Percentiles rank a stretch among this genome's conserved stretches.
Evolutionary conservation across 2,797 vertebrate genomes (phyloP).

Genomic region (Dendrocincla fuliginosa): DNA sequence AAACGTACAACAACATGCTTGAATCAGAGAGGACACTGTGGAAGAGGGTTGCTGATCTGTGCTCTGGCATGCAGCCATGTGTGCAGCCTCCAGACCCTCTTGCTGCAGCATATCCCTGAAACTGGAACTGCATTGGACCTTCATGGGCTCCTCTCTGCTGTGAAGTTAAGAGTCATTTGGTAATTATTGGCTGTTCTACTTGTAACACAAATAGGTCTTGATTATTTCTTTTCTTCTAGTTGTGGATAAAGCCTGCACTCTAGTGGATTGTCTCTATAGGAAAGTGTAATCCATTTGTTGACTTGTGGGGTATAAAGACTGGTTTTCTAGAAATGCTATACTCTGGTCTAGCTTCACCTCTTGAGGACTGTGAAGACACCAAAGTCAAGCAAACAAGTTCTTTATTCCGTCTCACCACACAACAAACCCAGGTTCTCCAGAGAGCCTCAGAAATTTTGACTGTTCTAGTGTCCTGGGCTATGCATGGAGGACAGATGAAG

Average conservation of each 20-base stretch:
- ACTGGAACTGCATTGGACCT: accelerated
- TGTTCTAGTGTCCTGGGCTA: not conserved
- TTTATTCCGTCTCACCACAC: not conserved
- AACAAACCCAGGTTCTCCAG: not conserved
- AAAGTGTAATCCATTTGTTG: not conserved
- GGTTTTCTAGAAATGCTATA: not conserved
- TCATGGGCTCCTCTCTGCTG: accelerated
- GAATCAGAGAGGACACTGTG: not conserved
- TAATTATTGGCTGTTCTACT: not conserved
- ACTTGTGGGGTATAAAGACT: not conserved
- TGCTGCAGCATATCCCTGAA: not conserved
- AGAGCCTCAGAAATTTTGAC: not conserved
- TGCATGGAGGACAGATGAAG: not conserved
- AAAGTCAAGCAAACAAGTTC: not conserved
- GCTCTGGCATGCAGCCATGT: not conserved
- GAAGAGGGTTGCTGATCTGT: not conserved
- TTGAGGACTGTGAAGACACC: not conserved
- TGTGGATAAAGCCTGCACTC: constrained; percentile 42
- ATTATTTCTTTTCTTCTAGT: not conserved
- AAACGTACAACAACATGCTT: not conserved
- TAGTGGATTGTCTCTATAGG: constrained; percentile 47
- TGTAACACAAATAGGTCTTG: not conserved
- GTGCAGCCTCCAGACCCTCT: accelerated
- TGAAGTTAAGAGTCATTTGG: not conserved
- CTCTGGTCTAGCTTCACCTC: not conserved